phyloP scores from a whole-genome alignment of 2,888 invertebrate genomes.

The Mesorhabditis spiculigera region DNA sequence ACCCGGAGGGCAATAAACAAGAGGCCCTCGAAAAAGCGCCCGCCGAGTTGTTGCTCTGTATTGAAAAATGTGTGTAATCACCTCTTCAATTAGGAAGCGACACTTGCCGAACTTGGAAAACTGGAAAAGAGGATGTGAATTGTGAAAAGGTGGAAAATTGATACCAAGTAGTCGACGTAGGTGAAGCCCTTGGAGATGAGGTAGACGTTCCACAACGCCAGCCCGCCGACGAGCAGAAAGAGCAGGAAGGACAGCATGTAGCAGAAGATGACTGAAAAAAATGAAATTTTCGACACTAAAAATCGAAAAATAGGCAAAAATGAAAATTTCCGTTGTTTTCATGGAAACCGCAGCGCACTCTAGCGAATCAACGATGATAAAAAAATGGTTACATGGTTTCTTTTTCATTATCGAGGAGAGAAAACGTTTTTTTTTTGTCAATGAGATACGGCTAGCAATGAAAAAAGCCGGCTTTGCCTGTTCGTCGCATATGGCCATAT shows the following conservation, averaged over 20 bases:
- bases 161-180: constrained; percentile 72
- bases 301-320: too few relatives aligned
- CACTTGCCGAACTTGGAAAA: constrained; percentile 67
- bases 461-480: not conserved
- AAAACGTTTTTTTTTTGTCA: too few relatives aligned
- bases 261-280: constrained; percentile 57
- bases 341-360: too few relatives aligned
- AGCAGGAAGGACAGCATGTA: constrained; percentile 62
- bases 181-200: constrained; percentile 85
- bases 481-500: not conserved
- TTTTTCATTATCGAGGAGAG: too few relatives aligned
- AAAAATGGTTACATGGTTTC: too few relatives aligned
- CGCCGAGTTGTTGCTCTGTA: not conserved
- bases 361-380: too few relatives aligned
- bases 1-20: not conserved
- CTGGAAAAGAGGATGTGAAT: not conserved
- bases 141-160: not conserved
- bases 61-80: constrained; percentile 38
- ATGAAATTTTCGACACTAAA: not conserved
- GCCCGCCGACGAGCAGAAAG: constrained; percentile 75
- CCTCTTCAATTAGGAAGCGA: constrained; percentile 61
- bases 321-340: too few relatives aligned
- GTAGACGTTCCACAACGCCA: constrained; percentile 79
- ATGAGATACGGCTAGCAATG: too few relatives aligned
- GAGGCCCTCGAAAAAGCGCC: not conserved